phyloP scores from a whole-genome alignment of 1,140 invertebrate species.

The Trichonephila inaurata region DNA sequence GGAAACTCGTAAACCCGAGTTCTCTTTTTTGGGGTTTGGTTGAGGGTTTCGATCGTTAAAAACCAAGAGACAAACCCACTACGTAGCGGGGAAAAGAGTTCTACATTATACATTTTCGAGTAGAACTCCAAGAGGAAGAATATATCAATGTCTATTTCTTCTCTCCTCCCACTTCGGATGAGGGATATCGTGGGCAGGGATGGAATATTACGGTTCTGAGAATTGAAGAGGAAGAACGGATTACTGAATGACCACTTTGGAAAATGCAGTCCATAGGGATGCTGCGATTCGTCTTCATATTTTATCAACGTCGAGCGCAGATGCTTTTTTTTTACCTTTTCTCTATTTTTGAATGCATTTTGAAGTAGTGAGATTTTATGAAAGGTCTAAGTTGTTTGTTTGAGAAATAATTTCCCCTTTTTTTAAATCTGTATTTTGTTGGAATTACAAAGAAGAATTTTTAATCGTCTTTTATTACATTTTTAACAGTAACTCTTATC shows the following conservation, averaged over 20 bases:
- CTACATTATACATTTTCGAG: constrained; percentile 67
- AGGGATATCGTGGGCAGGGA: not conserved
- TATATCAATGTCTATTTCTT: constrained; percentile 59
- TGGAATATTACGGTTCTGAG: constrained; percentile 23
- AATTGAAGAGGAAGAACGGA: constrained; percentile 42
- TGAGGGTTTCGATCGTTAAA: constrained; percentile 40
- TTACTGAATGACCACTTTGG: constrained; percentile 56
- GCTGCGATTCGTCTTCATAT: not conserved
- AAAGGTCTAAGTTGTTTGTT: not conserved
- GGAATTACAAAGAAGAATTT: too few relatives aligned
- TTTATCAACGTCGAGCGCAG: not conserved
- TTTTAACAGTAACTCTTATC: too few relatives aligned
- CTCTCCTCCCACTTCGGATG: not conserved
- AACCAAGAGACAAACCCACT: not conserved
- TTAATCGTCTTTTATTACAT: too few relatives aligned
- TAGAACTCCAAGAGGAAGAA: constrained; percentile 19
- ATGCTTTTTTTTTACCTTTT: too few relatives aligned
- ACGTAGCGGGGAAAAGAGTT: not conserved
- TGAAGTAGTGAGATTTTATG: not conserved
- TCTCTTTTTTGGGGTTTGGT: not conserved
- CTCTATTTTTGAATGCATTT: not conserved
- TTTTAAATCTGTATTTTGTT: too few relatives aligned
- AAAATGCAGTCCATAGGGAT: constrained; percentile 17
- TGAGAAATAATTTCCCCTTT: not conserved
- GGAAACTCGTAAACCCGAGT: constrained; percentile 14